Conservation (phyloP, 2,888 invertebrate genomes). For the Gastrophysa polygoni region DNA sequence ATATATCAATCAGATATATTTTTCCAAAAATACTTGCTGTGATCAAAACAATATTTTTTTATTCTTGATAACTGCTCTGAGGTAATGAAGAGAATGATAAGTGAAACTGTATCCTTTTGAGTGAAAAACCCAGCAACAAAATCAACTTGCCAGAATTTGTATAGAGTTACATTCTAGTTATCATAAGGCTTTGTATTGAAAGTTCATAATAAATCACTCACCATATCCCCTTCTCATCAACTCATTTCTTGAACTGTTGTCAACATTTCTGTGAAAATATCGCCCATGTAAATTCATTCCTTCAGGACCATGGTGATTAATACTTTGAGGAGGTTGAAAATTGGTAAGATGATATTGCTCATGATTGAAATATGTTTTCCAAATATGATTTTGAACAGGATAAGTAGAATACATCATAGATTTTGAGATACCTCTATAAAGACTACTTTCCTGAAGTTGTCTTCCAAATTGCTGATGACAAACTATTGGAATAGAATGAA, state of each 20-base stretch:
- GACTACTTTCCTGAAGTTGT: neutral
- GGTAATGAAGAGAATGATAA: too few relatives aligned
- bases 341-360: constrained; percentile 3
- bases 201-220: neutral
- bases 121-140: too few relatives aligned
- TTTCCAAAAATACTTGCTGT: too few relatives aligned
- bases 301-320: neutral
- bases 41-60: too few relatives aligned
- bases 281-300: constrained; percentile 10
- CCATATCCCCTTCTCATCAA: neutral
- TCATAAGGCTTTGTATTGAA: too few relatives aligned
- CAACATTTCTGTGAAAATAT: constrained; percentile 18
- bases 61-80: too few relatives aligned
- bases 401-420: neutral
- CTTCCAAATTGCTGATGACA: neutral
- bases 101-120: too few relatives aligned
- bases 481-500: neutral
- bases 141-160: too few relatives aligned
- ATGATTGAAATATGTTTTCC: neutral
- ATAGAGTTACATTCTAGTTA: too few relatives aligned
- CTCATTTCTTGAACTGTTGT: neutral
- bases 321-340: neutral
- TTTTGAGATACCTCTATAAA: neutral
- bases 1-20: too few relatives aligned
- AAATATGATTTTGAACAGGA: neutral